These are phyloP conservation scores for Gracilinanus agilis DNA, from an alignment of 2,113 vertebrate genomes.

Conservation along the genomic window DNA sequence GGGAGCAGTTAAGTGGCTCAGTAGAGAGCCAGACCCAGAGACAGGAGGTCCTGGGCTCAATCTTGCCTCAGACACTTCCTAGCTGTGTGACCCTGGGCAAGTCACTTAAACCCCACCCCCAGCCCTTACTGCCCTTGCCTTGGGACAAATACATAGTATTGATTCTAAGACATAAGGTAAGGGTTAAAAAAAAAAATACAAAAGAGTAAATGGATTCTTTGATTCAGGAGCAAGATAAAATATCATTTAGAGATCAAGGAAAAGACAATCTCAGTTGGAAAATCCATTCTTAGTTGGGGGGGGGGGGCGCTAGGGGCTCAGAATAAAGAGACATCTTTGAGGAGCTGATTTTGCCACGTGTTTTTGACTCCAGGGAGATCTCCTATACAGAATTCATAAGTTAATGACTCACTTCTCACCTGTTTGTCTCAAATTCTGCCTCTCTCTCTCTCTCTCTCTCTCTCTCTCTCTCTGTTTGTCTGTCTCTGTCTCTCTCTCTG, in stretches of 20 bases:
- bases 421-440: background rate
- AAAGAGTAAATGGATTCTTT: background rate
- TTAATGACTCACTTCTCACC: background rate
- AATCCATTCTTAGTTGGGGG: background rate
- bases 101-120: too few relatives aligned
- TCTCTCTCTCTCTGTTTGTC: background rate
- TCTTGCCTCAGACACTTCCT: too few relatives aligned
- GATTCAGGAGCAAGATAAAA: background rate
- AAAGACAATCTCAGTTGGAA: background rate
- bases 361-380: background rate
- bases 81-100: too few relatives aligned
- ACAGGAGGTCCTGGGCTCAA: too few relatives aligned
- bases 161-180: too few relatives aligned
- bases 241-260: background rate
- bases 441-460: background rate
- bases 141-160: too few relatives aligned
- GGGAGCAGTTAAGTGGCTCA: too few relatives aligned
- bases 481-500: background rate
- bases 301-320: background rate
- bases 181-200: background rate
- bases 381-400: background rate
- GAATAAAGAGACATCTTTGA: background rate
- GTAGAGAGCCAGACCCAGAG: too few relatives aligned
- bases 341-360: background rate
- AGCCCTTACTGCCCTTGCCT: too few relatives aligned